Conservation (phyloP, 2,797 vertebrate species). For the Rhincodon typus region DNA sequence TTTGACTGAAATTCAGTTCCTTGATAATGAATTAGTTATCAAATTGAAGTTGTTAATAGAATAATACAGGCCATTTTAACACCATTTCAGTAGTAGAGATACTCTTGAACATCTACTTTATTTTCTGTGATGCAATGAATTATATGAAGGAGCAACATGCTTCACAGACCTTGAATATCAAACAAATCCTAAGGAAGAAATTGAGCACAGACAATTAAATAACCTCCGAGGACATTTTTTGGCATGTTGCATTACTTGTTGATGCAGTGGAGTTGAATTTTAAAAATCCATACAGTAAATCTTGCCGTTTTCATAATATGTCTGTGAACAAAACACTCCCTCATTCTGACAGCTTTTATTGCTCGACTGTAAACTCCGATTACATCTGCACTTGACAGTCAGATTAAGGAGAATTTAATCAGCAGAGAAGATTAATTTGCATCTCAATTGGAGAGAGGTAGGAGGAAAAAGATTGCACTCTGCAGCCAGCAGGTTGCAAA, state of each 20-base stretch:
- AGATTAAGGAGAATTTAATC: constrained; percentile 87
- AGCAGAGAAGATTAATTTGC: constrained; percentile 88
- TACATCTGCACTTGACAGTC: constrained; percentile 90
- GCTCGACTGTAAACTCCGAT: constrained; percentile 70
- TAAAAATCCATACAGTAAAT: background rate
- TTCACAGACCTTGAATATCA: background rate
- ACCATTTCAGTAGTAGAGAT: background rate
- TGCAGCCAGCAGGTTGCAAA: constrained; percentile 66
- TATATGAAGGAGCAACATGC: background rate
- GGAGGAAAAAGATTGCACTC: constrained; percentile 61
- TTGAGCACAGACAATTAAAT: background rate
- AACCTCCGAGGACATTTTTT: background rate
- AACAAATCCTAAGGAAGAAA: background rate
- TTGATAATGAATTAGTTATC: background rate
- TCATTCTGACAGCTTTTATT: constrained; percentile 65
- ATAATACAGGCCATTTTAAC: background rate
- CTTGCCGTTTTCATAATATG: background rate
- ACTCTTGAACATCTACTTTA: background rate
- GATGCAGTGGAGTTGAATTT: background rate
- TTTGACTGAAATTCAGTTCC: background rate
- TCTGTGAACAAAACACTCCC: background rate
- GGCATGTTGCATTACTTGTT: background rate
- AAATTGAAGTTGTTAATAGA: background rate
- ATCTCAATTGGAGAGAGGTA: constrained; percentile 82
- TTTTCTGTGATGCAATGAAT: background rate